Evolutionary conservation across 1,140 invertebrate genomes (phyloP).

Genomic region (Pachyrhynchus sulphureomaculatus): DNA sequence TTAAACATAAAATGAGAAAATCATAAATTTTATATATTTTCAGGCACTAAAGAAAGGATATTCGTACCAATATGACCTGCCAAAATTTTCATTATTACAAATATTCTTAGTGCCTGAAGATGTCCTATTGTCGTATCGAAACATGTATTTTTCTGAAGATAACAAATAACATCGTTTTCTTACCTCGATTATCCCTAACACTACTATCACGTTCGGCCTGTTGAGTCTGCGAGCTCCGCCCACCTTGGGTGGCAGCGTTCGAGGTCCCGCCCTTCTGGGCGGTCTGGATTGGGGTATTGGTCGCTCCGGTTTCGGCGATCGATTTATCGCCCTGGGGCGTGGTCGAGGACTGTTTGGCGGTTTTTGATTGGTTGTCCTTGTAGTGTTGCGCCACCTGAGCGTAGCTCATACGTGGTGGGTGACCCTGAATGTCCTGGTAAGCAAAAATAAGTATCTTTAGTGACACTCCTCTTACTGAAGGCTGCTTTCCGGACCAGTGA

Average conservation of each 20-base stretch:
- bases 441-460: too few species aligned
- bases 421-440: constrained; percentile 31
- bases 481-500: too few species aligned
- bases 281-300: not conserved
- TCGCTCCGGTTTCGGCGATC: not conserved
- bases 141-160: too few species aligned
- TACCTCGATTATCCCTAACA: constrained; percentile 25
- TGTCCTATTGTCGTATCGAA: too few species aligned
- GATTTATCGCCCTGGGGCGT: not conserved
- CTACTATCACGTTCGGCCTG: constrained; percentile 30
- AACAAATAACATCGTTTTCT: not conserved
- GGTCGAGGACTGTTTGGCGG: constrained; percentile 50
- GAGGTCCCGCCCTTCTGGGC: not conserved
- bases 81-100: too few species aligned
- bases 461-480: too few species aligned
- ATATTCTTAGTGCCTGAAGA: too few species aligned
- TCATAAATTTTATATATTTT: too few species aligned
- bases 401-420: constrained; percentile 72
- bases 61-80: too few species aligned
- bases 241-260: not conserved
- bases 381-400: constrained; percentile 80
- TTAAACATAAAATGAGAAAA: not conserved
- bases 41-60: too few species aligned
- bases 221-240: not conserved
- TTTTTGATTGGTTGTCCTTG: constrained; percentile 59